A percentile compares a stretch with the other conserved stretches of the same genome.
Evolutionary conservation across 2,888 invertebrate species (phyloP).

Genomic region (Sminthurinus aureus): DNA sequence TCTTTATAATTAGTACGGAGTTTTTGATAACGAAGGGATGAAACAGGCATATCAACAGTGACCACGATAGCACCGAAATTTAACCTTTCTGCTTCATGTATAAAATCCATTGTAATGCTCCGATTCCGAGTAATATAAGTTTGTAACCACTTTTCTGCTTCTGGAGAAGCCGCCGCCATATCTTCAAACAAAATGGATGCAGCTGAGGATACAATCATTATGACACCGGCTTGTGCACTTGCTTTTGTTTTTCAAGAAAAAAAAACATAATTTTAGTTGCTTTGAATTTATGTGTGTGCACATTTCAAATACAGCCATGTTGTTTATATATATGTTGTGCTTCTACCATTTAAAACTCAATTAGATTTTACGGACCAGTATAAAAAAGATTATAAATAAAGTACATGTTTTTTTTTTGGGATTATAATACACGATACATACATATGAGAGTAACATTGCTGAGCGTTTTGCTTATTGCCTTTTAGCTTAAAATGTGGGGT

Average conservation of each 20-base stretch:
- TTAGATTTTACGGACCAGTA: too few relatives aligned
- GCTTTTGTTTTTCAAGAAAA: conserved; percentile 67
- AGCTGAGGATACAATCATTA: conserved; percentile 85
- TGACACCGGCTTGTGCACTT: conserved; percentile 75
- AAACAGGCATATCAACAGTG: conserved; percentile 73
- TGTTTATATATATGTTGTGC: too few relatives aligned
- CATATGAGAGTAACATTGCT: too few relatives aligned
- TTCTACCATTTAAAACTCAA: too few relatives aligned
- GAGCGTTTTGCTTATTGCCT: too few relatives aligned
- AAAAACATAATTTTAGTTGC: too few relatives aligned
- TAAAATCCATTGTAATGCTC: conserved; percentile 74
- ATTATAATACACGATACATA: too few relatives aligned
- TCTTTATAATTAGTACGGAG: conserved; percentile 18
- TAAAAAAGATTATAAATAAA: too few relatives aligned
- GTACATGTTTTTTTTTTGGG: too few relatives aligned
- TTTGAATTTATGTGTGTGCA: neutral
- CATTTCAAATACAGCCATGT: neutral
- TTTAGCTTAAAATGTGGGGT: too few relatives aligned
- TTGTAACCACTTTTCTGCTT: conserved; percentile 86
- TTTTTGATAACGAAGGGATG: conserved; percentile 30
- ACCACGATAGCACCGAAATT: conserved; percentile 86
- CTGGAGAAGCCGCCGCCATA: conserved; percentile 78
- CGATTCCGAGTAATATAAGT: conserved; percentile 76
- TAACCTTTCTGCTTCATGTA: conserved; percentile 78
- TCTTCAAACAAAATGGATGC: conserved; percentile 89